These are phyloP conservation scores for Crossocerus cetratus DNA, from an alignment of 2,888 invertebrate species.

Conservation along the genomic window DNA sequence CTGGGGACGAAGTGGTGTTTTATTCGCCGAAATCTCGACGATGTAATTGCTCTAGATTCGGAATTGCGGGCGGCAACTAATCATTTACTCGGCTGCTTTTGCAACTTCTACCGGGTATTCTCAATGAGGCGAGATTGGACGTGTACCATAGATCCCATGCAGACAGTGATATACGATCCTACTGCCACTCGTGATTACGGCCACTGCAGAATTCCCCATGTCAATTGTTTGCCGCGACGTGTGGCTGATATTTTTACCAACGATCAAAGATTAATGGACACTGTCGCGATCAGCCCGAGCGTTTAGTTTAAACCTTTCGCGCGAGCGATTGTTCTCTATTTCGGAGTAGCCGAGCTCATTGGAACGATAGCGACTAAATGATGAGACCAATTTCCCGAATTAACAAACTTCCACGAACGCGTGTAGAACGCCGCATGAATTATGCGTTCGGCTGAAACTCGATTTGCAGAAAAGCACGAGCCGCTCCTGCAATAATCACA, in stretches of 20 bases:
- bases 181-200: conserved; percentile 26
- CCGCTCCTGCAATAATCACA: too few relatives aligned
- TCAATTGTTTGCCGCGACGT: conserved; percentile 13
- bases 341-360: too few relatives aligned
- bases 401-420: too few relatives aligned
- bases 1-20: not conserved
- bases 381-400: too few relatives aligned
- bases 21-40: conserved; percentile 39
- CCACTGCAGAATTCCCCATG: conserved; percentile 21
- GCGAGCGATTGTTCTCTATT: too few relatives aligned
- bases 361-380: too few relatives aligned
- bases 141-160: conserved; percentile 18
- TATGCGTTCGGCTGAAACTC: too few relatives aligned
- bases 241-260: conserved; percentile 7
- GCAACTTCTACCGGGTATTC: conserved; percentile 37
- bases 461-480: too few relatives aligned
- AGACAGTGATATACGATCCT: conserved; percentile 45
- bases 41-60: conserved; percentile 21
- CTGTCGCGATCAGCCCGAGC: not conserved
- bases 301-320: too few relatives aligned
- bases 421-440: too few relatives aligned
- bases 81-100: conserved; percentile 38
- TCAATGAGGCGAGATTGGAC: conserved; percentile 36
- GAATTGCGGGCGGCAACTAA: conserved; percentile 45
- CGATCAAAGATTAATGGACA: not conserved